Conservation (phyloP, 2,113 vertebrate species). For the Phodopus roborovskii region DNA sequence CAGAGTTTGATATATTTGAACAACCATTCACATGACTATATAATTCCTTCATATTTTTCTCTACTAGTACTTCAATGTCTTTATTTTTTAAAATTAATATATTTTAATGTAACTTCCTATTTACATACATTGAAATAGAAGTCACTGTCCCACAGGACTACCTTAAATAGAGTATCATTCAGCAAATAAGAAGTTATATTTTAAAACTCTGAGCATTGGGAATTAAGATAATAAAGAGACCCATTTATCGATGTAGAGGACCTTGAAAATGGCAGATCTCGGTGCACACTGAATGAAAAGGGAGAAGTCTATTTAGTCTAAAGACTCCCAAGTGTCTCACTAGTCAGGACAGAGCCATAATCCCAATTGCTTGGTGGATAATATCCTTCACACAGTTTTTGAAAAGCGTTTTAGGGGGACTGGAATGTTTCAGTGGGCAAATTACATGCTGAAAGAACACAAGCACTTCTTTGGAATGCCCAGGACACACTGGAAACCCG, state of each 20-base stretch:
- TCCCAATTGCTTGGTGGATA: not conserved
- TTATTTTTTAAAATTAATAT: not conserved
- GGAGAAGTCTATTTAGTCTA: no score
- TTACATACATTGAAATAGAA: not conserved
- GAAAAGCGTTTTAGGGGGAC: not conserved
- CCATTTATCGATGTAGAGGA: not conserved
- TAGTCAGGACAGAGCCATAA: not conserved
- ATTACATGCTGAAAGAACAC: no score
- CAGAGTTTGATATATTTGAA: not conserved
- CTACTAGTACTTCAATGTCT: not conserved
- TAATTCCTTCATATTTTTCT: not conserved
- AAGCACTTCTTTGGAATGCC: rapidly evolving
- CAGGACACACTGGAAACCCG: not conserved
- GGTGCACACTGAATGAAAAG: not conserved
- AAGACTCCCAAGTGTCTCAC: not conserved
- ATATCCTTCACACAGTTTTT: not conserved
- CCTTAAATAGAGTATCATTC: not conserved
- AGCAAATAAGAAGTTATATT: not conserved
- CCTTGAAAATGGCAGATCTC: not conserved
- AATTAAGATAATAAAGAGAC: not conserved
- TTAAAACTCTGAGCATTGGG: not conserved
- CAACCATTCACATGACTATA: not conserved
- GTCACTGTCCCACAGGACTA: not conserved
- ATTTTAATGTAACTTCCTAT: not conserved
- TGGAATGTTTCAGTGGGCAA: not conserved